Evolutionary conservation across 92 coral and sea anemone species (phyloP).

Genomic region (Blastomussa wellsi): DNA sequence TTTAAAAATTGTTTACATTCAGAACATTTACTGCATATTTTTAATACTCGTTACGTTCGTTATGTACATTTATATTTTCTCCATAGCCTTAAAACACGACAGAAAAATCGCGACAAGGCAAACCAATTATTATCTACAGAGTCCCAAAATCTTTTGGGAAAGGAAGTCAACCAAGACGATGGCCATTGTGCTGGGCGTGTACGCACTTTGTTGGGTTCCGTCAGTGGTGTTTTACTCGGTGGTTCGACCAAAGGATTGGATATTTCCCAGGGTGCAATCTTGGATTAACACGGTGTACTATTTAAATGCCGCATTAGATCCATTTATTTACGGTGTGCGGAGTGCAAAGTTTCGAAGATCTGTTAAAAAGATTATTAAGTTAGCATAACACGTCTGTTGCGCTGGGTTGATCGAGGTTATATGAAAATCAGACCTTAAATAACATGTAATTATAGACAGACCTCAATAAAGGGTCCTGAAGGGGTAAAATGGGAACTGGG

Average conservation of each 20-base stretch:
- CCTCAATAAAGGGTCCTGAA: no score
- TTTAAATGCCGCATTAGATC: slow-evolving; percentile 30
- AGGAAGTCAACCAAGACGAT: slow-evolving; percentile 35
- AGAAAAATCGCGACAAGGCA: slow-evolving; percentile 19
- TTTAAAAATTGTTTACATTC: slow-evolving; percentile 9
- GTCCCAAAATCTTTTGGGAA: slow-evolving; percentile 22
- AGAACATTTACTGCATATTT: not conserved
- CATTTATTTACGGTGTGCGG: slow-evolving; percentile 31
- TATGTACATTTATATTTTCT: slow-evolving; percentile 32
- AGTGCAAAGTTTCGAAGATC: slow-evolving; percentile 33
- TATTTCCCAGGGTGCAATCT: slow-evolving; percentile 14
- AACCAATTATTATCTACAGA: not conserved
- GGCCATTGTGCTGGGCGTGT: slow-evolving; percentile 41
- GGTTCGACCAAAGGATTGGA: not conserved
- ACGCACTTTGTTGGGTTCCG: slow-evolving; percentile 32
- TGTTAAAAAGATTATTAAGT: no score
- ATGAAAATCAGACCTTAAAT: no score
- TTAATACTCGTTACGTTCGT: slow-evolving; percentile 23
- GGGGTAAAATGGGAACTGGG: no score
- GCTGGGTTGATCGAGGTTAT: no score
- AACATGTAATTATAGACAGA: no score
- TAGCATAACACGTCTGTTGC: no score
- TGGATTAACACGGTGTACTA: slow-evolving; percentile 37
- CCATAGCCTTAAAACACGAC: slow-evolving; percentile 39
- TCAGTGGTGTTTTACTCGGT: slow-evolving; percentile 36